Evolutionary conservation across 2,113 vertebrate genomes (phyloP), one percentile per base, ranked within the genome.

Genomic region (Zeus faber): DNA sequence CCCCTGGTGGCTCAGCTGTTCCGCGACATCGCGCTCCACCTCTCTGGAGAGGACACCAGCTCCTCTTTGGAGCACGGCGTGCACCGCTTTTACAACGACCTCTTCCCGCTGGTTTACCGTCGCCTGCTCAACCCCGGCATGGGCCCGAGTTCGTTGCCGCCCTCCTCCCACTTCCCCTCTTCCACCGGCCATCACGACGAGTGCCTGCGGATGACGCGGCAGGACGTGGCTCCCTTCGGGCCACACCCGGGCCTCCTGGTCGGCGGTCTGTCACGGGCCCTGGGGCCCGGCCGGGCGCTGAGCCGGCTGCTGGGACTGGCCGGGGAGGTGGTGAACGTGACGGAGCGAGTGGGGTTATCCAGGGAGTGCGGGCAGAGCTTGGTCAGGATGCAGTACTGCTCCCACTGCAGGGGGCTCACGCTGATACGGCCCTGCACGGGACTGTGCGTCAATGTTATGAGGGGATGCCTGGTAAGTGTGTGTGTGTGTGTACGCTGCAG

Each of bases 371-470:
- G 86, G 37, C 64, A 62, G 33, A 88, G 89, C 0, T 71, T 95
- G 33, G 93, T 95, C 61, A 90, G 67, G 82, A 95, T 96, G 94
- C 91, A 93, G 79, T 96, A 93, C 77, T 96, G 94, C 62, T 90
- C 94, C 0, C 94, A 95, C 54, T 96, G 94, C 71, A 91, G 92
- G 58, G 93, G 93, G 6, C 84, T 95, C 53, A 95, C 93, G 0
- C 87, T 94, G 17, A 93, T 95, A 68, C 79, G 89, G n/a, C 93
- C 94, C 39, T 96, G 93, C 0, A 88, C 79, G 0, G 93, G 92
- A 0, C 90, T 95, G 3, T 96, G 94, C 29, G 83, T 95, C 5
- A 95, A 96, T 2, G 80, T 95, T 0, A 95, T 96, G 92, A 89
- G 93, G 59, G 94, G 93, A 72, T 96, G 94, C 49, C 75, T 96